Evolutionary conservation across 2,797 vertebrate genomes (phyloP).

Genomic region (Chelon labrosus): DNA sequence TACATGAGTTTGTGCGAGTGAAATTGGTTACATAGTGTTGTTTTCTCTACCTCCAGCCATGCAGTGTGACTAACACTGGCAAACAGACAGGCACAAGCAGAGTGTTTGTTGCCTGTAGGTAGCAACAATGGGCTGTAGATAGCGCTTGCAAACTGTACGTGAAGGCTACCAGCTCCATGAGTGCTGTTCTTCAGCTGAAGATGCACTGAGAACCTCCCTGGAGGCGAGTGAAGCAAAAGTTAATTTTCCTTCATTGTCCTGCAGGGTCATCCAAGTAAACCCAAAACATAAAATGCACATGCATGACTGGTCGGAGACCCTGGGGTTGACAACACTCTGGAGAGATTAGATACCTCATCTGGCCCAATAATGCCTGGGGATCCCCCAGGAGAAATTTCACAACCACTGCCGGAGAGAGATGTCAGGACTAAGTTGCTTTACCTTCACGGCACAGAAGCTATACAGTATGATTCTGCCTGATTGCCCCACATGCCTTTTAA

Average conservation of each 20-base stretch:
- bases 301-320: conserved; percentile 1
- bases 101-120: conserved; percentile 41
- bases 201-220: conserved; percentile 7
- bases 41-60: conserved; percentile 28
- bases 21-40: conserved; percentile 25
- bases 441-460: not conserved
- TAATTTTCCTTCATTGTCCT: not conserved
- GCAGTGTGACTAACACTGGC: conserved; percentile 47
- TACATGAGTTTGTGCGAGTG: conserved; percentile 12
- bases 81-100: conserved; percentile 35
- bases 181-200: conserved; percentile 22
- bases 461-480: not conserved
- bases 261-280: not conserved
- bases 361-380: not conserved
- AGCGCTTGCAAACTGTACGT: conserved; percentile 27
- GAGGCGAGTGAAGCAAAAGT: conserved; percentile 1
- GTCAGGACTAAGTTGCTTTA: not conserved
- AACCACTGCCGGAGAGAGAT: not conserved
- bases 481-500: conserved; percentile 15
- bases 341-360: not conserved
- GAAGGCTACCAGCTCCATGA: conserved; percentile 10
- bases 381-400: not conserved
- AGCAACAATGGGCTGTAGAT: not conserved
- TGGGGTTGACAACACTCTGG: not conserved
- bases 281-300: not conserved